phyloP scores from a whole-genome alignment of 1,140 invertebrate species.

The Holotrichia oblita region DNA sequence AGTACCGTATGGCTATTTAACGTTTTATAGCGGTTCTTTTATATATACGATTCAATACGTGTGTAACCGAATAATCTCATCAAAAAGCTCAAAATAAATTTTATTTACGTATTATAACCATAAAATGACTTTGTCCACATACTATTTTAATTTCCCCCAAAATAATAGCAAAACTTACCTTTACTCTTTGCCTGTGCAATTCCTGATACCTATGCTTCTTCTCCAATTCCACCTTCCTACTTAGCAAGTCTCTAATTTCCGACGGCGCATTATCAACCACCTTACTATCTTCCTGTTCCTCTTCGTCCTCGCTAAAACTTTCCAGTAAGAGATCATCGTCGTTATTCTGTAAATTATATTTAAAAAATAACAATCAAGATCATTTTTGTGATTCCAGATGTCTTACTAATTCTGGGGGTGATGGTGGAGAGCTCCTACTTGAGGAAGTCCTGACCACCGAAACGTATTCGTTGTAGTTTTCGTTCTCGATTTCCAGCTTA shows the following conservation, averaged over 20 bases:
- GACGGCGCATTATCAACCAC: slow-evolving; percentile 60
- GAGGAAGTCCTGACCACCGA: slow-evolving; percentile 70
- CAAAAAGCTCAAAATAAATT: too few species aligned
- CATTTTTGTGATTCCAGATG: slow-evolving; percentile 21
- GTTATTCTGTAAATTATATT: slow-evolving; percentile 41
- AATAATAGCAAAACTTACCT: slow-evolving; percentile 72
- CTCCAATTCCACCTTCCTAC: slow-evolving; percentile 82
- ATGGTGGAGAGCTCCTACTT: slow-evolving; percentile 63
- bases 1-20: too few species aligned
- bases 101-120: too few species aligned
- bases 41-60: too few species aligned
- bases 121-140: too few species aligned
- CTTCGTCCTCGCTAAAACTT: slow-evolving; percentile 71
- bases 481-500: slow-evolving; percentile 73
- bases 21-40: too few species aligned
- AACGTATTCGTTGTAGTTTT: slow-evolving; percentile 71
- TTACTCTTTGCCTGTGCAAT: slow-evolving; percentile 76
- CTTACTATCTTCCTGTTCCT: slow-evolving; percentile 56
- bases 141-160: too few species aligned
- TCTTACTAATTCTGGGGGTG: slow-evolving; percentile 69
- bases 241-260: slow-evolving; percentile 73
- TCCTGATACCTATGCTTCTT: slow-evolving; percentile 77
- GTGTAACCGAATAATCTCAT: too few species aligned
- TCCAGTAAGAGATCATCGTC: slow-evolving; percentile 66
- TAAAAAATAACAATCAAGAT: not conserved